Percentiles rank a stretch among this genome's conserved stretches.
Conservation (phyloP, 2,797 vertebrate genomes). For the Myripristis murdjan region DNA sequence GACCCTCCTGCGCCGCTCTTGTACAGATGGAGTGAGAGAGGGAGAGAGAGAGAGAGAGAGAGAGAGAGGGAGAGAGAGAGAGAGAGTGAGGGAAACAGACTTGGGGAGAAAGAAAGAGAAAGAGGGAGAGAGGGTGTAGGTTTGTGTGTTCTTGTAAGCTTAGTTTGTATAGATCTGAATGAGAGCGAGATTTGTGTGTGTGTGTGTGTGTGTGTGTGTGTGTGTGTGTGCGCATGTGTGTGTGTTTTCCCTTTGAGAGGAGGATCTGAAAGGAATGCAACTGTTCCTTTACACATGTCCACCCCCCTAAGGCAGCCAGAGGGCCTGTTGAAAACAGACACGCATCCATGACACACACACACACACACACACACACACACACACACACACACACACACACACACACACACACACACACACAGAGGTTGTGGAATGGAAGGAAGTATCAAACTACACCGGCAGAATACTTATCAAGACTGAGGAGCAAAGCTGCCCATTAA, state of each 20-base stretch:
- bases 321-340: constrained; percentile 80
- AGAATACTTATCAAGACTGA: constrained; percentile 82
- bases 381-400: constrained; percentile 41
- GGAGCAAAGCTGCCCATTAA: constrained; percentile 81
- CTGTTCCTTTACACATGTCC: constrained; percentile 82
- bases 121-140: constrained; percentile 49
- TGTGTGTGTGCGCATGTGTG: constrained; percentile 57
- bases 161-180: constrained; percentile 73
- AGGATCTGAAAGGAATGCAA: constrained; percentile 83
- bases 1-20: constrained; percentile 74
- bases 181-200: constrained; percentile 48
- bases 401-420: constrained; percentile 43
- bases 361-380: constrained; percentile 15
- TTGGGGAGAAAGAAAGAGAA: neutral
- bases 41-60: constrained; percentile 20
- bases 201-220: constrained; percentile 42
- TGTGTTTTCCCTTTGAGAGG: constrained; percentile 73
- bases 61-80: neutral
- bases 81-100: neutral
- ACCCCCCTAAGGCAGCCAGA: constrained; percentile 70
- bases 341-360: constrained; percentile 57
- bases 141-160: constrained; percentile 68
- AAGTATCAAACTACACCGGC: constrained; percentile 84
- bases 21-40: constrained; percentile 57
- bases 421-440: constrained; percentile 78